Evolutionary conservation across 2,113 vertebrate species (phyloP), one percentile per base, ranked within the genome.

Genomic region (Tylochromis polylepis): DNA sequence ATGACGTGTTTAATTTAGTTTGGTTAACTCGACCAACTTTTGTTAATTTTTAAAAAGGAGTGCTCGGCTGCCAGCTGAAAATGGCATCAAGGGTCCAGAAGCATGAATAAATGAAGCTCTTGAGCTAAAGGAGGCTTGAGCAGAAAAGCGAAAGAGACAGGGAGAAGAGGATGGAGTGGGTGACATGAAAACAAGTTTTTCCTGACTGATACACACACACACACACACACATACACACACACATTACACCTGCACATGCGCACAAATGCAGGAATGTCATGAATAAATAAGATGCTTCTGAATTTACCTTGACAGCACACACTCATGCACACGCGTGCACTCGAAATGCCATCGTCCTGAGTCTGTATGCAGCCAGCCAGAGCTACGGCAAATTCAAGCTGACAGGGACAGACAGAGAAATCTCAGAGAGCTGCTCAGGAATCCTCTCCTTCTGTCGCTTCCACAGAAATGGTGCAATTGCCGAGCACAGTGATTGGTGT

Each of bases 61-160:
- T 79, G 87, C 88, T 86, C 86, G 87, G 93, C 85, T 89, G 88
- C 83, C 8, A 12, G 89, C 84, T 91, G 78, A 83, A 93, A 93
- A 94, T 91, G 94, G 91, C 82, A 88, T 62, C 27, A n/a, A 41
- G 24, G 88, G 85, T 92, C 87, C 88, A 80, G 85, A 11, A 92
- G 91, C 91, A 95, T 95, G 88, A 95, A 95, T 95, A 94, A 95
- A 95, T 95, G 70, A 95, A 85, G 34, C 34, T 72, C 85, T 80
- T 75, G 90, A 55, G 86, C 87, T 91, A 84, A 89, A 92, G 89
- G 78, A 87, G 83, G 89, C 58, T 49, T 4, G 15, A 88, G 89
- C 41, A 22, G 85, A 79, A 60, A 79, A 70, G 86, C 9, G 3
- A 27, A 59, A 36, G 58, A 87, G 62, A 65, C n/a, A 1, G 49